Base-by-base conservation (phyloP, 2,888 invertebrate genomes). In the Atherix ibis region DNA sequence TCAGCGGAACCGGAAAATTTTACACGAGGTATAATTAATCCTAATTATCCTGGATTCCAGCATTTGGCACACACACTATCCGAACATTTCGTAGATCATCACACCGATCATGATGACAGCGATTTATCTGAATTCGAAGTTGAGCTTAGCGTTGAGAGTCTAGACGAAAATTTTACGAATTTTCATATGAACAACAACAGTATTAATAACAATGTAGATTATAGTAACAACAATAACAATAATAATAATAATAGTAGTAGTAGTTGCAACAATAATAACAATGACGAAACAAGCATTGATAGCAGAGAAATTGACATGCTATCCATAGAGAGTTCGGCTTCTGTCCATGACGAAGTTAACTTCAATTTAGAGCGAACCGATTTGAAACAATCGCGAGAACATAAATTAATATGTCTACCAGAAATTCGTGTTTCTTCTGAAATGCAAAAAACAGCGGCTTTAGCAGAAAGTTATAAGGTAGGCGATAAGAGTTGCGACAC, bases 11-110 rank as follows among this genome's bases (percentile, higher is more conserved):
- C 45, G 31, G 47, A 16, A 27, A 31, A 32, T 18, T 63, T 67
- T 50, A 72, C 72, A 35, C 67, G 76, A 46, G 80, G 82, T 44
- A 81, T 82, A 46, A 75, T 80, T 48, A 83, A 83, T 63, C 82
- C 82, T 32, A 83, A 83, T 60, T 83, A 83, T 62, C 77, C 82
- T 15, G 82, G 83, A 36, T 83, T 83, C 58, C 81, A 83, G 54
- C 81, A 82, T 57, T 67, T 82, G 48, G 82, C 80, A 13, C 75
- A 78, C 49, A 76, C 76, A 40, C 64, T 79, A 44, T 71, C 58
- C 45, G 52, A 58, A 48, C 56, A 54, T 45, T 56, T 51, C 41
- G 50, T 54, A 31, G 47, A 46, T 37, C 48, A 48, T 41, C 40
- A 44, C 19, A 34, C 54, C 35, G 53, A 53, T 41, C 49, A 49